Conservation (phyloP, 2,797 vertebrate genomes). For the Mastacembelus armatus region DNA sequence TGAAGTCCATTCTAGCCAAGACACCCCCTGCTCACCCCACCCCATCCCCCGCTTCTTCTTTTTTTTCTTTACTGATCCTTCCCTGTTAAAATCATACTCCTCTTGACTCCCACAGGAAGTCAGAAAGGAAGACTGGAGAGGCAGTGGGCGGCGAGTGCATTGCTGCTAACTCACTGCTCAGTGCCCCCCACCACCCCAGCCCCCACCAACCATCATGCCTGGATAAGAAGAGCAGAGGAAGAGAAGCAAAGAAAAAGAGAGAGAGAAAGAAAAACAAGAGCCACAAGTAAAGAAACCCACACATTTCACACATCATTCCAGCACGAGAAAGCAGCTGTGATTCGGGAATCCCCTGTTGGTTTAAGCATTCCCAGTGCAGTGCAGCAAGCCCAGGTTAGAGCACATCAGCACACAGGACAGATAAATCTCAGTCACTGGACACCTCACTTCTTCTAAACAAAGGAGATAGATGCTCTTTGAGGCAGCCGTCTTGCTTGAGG, state of each 20-base stretch:
- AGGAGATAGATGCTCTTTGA: conserved; percentile 62
- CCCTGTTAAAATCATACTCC: conserved; percentile 79
- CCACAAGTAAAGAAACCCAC: conserved; percentile 73
- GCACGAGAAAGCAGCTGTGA: conserved; percentile 78
- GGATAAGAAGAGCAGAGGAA: conserved; percentile 62
- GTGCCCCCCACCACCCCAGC: not conserved
- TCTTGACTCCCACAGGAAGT: conserved; percentile 83
- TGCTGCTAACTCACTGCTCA: conserved; percentile 66
- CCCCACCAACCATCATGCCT: conserved; percentile 51
- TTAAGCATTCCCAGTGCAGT: conserved; percentile 63
- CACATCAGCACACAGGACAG: conserved; percentile 51
- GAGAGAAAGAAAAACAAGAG: conserved; percentile 61
- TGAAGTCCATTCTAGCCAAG: conserved; percentile 60
- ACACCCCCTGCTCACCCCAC: conserved; percentile 34
- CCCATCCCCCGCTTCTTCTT: too few relatives aligned
- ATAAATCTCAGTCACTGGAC: conserved; percentile 61
- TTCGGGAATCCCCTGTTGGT: conserved; percentile 76
- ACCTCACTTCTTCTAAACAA: conserved; percentile 60
- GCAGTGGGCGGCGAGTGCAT: conserved; percentile 67
- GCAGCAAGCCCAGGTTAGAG: conserved; percentile 54
- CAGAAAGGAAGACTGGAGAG: conserved; percentile 70
- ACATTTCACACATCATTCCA: conserved; percentile 82
- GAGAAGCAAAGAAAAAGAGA: conserved; percentile 17
- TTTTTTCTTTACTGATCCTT: conserved; percentile 51
- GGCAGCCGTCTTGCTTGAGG: conserved; percentile 54